Percentiles rank a stretch among this genome's conserved stretches.
Conservation (phyloP, 2,888 invertebrate species). For the Odontothrips loti region DNA sequence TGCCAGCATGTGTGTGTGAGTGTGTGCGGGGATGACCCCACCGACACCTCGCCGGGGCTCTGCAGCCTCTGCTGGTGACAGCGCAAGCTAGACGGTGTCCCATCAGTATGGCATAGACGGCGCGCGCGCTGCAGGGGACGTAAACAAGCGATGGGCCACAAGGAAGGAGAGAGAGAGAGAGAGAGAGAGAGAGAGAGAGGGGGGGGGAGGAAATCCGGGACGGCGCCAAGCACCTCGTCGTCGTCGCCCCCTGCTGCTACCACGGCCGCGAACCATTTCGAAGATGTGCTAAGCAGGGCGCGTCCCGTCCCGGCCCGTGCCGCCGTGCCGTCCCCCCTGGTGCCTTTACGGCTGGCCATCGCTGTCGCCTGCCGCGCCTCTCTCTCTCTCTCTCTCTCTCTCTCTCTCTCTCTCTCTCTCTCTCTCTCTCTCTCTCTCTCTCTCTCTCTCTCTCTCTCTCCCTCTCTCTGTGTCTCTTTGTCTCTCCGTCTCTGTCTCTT, state of each 20-base stretch:
- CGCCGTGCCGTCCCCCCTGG: not conserved
- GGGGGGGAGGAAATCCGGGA: not conserved
- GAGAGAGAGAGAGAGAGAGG: not conserved
- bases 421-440: no score
- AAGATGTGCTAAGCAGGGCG: constrained; percentile 5
- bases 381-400: not conserved
- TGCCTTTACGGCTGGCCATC: not conserved
- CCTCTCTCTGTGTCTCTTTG: no score
- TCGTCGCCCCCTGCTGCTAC: not conserved
- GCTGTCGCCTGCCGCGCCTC: not conserved
- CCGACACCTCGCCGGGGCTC: not conserved
- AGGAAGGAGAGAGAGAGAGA: not conserved
- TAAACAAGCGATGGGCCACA: not conserved
- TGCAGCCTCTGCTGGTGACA: not conserved
- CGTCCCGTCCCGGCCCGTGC: not conserved
- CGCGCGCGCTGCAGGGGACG: not conserved
- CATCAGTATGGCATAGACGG: constrained; percentile 8
- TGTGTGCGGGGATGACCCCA: constrained; percentile 7
- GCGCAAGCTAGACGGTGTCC: not conserved
- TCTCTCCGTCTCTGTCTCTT: no score
- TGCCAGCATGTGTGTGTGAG: not conserved
- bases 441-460: no score
- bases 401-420: no score
- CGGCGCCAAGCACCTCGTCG: not conserved
- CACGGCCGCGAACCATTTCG: not conserved